Evolutionary conservation across 2,797 vertebrate species (phyloP).

Genomic region (Sarcoramphus papa): DNA sequence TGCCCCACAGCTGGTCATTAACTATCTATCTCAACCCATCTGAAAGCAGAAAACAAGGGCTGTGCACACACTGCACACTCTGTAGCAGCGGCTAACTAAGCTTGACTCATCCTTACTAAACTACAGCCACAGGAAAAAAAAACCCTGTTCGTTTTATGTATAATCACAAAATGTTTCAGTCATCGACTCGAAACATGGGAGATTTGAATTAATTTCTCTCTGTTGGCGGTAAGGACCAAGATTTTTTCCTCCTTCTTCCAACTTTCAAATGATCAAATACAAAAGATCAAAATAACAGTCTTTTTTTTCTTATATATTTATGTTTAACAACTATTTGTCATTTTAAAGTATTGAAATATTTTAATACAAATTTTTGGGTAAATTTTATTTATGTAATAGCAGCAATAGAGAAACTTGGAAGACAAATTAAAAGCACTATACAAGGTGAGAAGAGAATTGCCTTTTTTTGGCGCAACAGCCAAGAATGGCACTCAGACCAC

Average conservation of each 20-base stretch:
- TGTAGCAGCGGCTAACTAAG: not conserved
- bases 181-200: not conserved
- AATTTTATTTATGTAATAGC: not conserved
- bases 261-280: not conserved
- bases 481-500: not conserved
- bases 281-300: not conserved
- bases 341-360: not conserved
- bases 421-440: not conserved
- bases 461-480: not conserved
- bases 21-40: not conserved
- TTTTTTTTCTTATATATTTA: not conserved
- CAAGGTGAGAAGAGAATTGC: constrained; percentile 21
- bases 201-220: not conserved
- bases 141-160: not conserved
- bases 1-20: not conserved
- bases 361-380: not conserved
- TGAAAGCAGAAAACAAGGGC: not conserved
- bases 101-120: not conserved
- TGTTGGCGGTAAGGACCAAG: not conserved
- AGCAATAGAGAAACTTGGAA: not conserved
- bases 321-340: not conserved
- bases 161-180: not conserved
- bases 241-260: not conserved
- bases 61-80: not conserved
- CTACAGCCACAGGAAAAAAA: not conserved